Evolutionary conservation across 2,888 invertebrate species (phyloP), one percentile per base, ranked within the genome.

Genomic region (Apotomis capreana): DNA sequence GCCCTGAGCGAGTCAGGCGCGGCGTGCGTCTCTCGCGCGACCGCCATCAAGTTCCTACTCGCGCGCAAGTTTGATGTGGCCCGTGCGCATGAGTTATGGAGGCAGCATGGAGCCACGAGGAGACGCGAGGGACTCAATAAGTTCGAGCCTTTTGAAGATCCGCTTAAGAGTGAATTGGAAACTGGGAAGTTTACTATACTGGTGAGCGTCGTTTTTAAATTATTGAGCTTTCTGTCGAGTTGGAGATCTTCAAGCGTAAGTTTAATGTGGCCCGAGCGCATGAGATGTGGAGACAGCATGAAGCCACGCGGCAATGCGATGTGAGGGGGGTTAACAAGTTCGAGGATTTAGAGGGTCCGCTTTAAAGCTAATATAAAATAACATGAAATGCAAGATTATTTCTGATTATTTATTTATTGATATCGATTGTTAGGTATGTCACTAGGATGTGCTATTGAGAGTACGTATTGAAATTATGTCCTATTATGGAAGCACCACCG

Each of bases 161-260:
- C 97, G 0, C 94, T 99, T 65, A 95, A 96, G 83, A 95, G 95
- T 52, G 99, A 99, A 93, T 91, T 99, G 75, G 95, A 95, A 82
- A 98, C 98, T 70, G 98, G 98, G 79, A 99, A 99, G 94, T 99
- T 99, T 90, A 99, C 99, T 78, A 96, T 99, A 86, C 94, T 99
- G 95, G 98, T 98, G 87, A 94, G 95, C 89, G 58, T n/a, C 10
- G 9, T 49, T 10, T 44, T 5, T 44, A 8, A 49, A 40, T 40
- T 40, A 40, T 40, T 40, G 40, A 40, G 40, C 5, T 40, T 40
- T 40, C 5, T 6, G 5, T 40, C 5, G 40, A 40, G 6, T 6
- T 40, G 6, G 40, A 40, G 26, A 26, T 26, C 26, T 26, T 97
- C 82, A 99, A 99, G 77, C 95, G 99, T 78, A 99, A 99, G 94